Evolutionary conservation across 2,113 vertebrate genomes (phyloP), one percentile per base, ranked within the genome.

Genomic region (Platysternon megacephalum): DNA sequence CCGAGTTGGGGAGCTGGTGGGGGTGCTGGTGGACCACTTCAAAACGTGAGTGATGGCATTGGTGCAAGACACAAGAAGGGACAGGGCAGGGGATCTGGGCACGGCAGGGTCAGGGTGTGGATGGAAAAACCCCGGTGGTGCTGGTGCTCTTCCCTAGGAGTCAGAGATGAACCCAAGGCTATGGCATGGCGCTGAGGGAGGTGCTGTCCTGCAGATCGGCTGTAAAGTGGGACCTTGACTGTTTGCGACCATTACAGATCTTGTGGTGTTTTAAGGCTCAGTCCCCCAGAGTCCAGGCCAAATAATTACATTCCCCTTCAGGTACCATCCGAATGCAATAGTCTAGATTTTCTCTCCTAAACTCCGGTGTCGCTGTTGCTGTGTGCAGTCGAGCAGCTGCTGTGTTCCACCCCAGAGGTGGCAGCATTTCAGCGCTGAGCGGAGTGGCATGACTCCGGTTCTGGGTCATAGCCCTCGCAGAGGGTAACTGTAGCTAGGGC

Each of bases 1-100:
- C 95, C 98, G 99, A 0, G 96, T 99, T 2, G 99, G 99, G 19
- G 99, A 99, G 95, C 97, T 99, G 89, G 99, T 99, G 97, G 99
- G 99, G 8, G 90, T 97, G n/a, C 92, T 99, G 89, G 98, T 98
- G 10, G 98, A 99, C 48, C 97, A 99, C 97, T 99, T 98, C 97
- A 98, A 98, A 79, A 98, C 98, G 99, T 99, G 86, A 98, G 98
- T 86, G 12, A 8, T 13, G 48, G 52, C 68, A 9, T 22, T 7
- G 51, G 42, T 58, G 5, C 81, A 51, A 8, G 24, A 29, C 21
- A 32, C 56, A 14, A 7, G 24, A 53, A 44, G 58, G 39, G 44
- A 22, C 21, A 2, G 39, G 42, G 74, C 39, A 11, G 44, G 19
- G 24, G 44, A 5, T 26, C 29, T 2, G 29, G n/a, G 65, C 19